Conservation (phyloP, 2,797 vertebrate species). For the Rachycentron canadum region DNA sequence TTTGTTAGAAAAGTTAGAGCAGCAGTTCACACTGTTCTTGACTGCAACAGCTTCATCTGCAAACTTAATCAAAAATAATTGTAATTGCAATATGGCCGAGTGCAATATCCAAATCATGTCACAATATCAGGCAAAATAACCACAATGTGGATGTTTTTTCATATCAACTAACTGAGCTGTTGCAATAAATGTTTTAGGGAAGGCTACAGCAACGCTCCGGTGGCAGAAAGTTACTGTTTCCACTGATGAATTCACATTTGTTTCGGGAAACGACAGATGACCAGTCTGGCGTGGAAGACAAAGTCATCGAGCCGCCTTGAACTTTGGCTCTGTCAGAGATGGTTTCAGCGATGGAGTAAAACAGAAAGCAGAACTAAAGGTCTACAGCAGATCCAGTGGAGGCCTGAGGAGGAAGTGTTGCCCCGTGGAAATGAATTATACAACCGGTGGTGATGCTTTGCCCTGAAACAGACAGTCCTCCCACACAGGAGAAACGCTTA, state of each 20-base stretch:
- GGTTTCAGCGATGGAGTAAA: not conserved
- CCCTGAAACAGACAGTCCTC: conserved; percentile 27
- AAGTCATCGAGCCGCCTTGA: not conserved
- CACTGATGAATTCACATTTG: not conserved
- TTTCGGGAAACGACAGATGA: not conserved
- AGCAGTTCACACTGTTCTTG: no score
- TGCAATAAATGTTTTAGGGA: no score
- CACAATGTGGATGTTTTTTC: no score
- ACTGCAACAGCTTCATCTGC: no score
- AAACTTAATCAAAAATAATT: no score
- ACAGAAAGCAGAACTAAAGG: not conserved
- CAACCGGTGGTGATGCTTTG: conserved; percentile 12
- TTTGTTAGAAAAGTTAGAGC: no score
- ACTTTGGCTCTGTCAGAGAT: not conserved
- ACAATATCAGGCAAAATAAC: no score
- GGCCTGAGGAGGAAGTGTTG: conserved; percentile 21
- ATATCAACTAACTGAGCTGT: no score
- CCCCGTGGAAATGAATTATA: conserved; percentile 34
- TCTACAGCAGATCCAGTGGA: not conserved
- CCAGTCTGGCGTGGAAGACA: not conserved
- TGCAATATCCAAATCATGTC: no score
- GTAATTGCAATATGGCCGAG: no score
- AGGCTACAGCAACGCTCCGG: no score
- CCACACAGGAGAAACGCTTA: conserved; percentile 39
- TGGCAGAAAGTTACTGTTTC: no score